Conservation (phyloP, 1,140 invertebrate genomes). For the Trypoxylus dichotomus region DNA sequence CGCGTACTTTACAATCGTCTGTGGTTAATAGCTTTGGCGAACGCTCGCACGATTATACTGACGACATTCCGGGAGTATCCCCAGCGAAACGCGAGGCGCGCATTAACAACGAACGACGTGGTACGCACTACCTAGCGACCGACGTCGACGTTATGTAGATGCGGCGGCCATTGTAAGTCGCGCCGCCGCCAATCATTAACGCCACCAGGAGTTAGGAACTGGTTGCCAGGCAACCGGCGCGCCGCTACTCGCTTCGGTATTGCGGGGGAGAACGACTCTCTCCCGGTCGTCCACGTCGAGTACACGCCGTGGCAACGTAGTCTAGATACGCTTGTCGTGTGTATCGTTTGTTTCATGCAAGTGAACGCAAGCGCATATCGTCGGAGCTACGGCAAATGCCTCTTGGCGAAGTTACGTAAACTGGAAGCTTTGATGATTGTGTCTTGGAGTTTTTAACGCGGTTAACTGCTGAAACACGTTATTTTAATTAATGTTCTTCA, state of each 20-base stretch:
- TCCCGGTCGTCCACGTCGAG: background rate
- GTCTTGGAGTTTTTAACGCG: too few relatives aligned
- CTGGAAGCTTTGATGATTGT: too few relatives aligned
- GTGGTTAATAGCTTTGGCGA: too few relatives aligned
- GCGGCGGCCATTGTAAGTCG: conserved; percentile 42
- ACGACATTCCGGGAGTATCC: too few relatives aligned
- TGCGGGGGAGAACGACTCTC: conserved; percentile 27
- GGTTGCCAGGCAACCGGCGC: conserved; percentile 40
- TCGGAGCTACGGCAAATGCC: too few relatives aligned
- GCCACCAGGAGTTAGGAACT: conserved; percentile 42
- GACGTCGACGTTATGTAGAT: conserved; percentile 32
- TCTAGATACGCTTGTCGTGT: background rate
- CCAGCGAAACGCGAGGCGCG: too few relatives aligned
- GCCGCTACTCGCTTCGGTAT: conserved; percentile 4
- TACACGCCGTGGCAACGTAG: too few relatives aligned
- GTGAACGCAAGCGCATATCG: conserved; percentile 39
- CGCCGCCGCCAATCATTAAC: conserved; percentile 44
- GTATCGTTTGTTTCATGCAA: conserved; percentile 26
- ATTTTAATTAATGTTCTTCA: too few relatives aligned
- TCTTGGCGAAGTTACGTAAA: too few relatives aligned
- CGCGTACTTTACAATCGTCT: too few relatives aligned
- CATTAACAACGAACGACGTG: background rate
- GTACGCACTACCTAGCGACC: background rate
- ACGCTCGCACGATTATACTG: too few relatives aligned
- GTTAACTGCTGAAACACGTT: too few relatives aligned